Evolutionary conservation across 2,888 invertebrate species (phyloP).

Genomic region (Drosophila macrothrix): DNA sequence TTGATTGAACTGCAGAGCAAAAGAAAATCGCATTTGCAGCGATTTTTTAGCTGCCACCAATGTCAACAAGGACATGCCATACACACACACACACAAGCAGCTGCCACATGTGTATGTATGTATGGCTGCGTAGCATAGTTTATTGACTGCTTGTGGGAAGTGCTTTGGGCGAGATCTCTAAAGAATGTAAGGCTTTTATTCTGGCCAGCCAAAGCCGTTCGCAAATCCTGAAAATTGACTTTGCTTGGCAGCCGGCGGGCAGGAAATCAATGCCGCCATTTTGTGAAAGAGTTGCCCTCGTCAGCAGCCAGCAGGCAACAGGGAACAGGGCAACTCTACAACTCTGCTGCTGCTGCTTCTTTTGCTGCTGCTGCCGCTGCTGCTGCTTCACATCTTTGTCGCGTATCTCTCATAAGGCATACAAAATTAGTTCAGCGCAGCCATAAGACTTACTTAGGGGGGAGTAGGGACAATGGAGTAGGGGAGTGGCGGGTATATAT

Average conservation of each 20-base stretch:
- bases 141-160: constrained; percentile 82
- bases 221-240: constrained; percentile 83
- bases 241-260: constrained; percentile 59
- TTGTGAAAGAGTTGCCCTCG: constrained; percentile 72
- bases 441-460: constrained; percentile 4
- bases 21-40: constrained; percentile 14
- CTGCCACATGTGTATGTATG: constrained; percentile 4
- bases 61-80: constrained; percentile 75
- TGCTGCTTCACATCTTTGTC: constrained; percentile 26
- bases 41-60: constrained; percentile 42
- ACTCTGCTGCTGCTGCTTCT: neutral
- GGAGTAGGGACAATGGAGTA: neutral
- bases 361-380: neutral
- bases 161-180: constrained; percentile 81
- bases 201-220: constrained; percentile 64
- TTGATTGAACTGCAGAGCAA: constrained; percentile 54
- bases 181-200: constrained; percentile 69
- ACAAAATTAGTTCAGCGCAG: constrained; percentile 69
- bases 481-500: constrained; percentile 29
- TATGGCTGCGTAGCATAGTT: constrained; percentile 64
- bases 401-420: constrained; percentile 71
- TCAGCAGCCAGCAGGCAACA: constrained; percentile 3
- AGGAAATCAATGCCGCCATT: constrained; percentile 79
- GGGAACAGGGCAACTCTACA: constrained; percentile 1
- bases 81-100: constrained; percentile 55